These are phyloP conservation scores for Phrynocephalus vlangalii DNA, from an alignment of 2,797 vertebrate genomes.

Conservation along the genomic window DNA sequence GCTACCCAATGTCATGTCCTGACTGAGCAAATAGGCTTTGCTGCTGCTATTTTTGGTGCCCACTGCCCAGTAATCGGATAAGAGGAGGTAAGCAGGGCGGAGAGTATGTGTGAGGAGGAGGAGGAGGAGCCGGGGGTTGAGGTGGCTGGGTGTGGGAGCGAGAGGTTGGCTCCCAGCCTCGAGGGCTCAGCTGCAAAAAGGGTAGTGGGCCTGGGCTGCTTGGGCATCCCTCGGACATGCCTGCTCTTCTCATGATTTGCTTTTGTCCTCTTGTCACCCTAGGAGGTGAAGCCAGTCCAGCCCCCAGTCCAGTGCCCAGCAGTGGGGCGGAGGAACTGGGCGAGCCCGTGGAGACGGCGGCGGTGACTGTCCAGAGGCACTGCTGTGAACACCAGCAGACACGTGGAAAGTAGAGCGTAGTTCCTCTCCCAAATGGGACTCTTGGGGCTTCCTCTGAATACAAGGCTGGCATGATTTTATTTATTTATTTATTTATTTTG, in stretches of 20 bases:
- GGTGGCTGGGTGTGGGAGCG: too few relatives aligned
- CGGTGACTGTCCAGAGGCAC: conserved; percentile 85
- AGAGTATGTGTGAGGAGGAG: neutral
- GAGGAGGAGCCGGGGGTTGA: neutral
- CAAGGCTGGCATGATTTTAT: neutral
- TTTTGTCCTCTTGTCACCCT: accelerated
- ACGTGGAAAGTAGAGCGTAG: conserved; percentile 67
- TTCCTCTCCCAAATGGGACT: accelerated
- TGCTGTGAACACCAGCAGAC: conserved; percentile 88
- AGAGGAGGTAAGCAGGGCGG: neutral
- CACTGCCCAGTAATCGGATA: neutral
- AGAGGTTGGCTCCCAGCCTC: too few relatives aligned
- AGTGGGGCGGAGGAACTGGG: conserved; percentile 15
- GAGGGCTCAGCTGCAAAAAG: neutral
- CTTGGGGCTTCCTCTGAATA: neutral
- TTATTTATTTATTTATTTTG: too few relatives aligned
- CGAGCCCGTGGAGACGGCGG: conserved; percentile 76
- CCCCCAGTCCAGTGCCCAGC: neutral
- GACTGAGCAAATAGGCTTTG: conserved; percentile 32
- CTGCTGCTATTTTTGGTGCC: conserved; percentile 22
- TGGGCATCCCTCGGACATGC: accelerated
- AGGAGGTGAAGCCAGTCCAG: conserved; percentile 33
- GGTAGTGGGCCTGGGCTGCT: neutral
- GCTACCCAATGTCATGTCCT: conserved; percentile 7
- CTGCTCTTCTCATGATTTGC: too few relatives aligned